These are phyloP conservation scores for Diploscapter pachys DNA, from an alignment of 1,140 invertebrate species.

Conservation along the genomic window DNA sequence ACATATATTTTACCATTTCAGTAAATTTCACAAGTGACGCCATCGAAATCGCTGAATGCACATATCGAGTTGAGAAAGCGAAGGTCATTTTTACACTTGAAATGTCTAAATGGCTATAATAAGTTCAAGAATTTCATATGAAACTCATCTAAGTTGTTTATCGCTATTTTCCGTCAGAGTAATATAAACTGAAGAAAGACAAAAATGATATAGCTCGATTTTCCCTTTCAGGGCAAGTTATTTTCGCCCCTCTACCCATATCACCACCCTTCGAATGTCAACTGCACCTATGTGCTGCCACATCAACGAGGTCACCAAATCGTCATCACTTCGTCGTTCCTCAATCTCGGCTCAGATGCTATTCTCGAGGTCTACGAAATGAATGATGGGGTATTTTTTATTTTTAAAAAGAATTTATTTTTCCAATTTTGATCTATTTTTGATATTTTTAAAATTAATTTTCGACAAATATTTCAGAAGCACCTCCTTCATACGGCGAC, in stretches of 20 bases:
- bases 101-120: not conserved
- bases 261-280: slow-evolving; percentile 24
- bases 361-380: slow-evolving; percentile 21
- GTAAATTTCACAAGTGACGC: slow-evolving; percentile 27
- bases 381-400: slow-evolving; percentile 7
- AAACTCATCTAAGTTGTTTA: not conserved
- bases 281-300: slow-evolving; percentile 27
- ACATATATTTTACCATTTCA: not conserved
- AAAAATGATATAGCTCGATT: not conserved
- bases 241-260: slow-evolving; percentile 30
- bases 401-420: not conserved
- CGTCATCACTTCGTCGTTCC: slow-evolving; percentile 11
- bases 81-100: slow-evolving; percentile 4
- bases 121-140: not conserved
- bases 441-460: not conserved
- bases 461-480: slow-evolving; percentile 25
- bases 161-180: not conserved
- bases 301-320: slow-evolving; percentile 24
- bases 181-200: not conserved
- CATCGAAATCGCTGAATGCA: slow-evolving; percentile 29
- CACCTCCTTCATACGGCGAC: slow-evolving; percentile 12
- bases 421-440: too few species aligned
- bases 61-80: slow-evolving; percentile 21
- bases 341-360: slow-evolving; percentile 22
- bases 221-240: slow-evolving; percentile 11